Conservation (phyloP, 2,797 vertebrate genomes). For the Chelonia mydas region DNA sequence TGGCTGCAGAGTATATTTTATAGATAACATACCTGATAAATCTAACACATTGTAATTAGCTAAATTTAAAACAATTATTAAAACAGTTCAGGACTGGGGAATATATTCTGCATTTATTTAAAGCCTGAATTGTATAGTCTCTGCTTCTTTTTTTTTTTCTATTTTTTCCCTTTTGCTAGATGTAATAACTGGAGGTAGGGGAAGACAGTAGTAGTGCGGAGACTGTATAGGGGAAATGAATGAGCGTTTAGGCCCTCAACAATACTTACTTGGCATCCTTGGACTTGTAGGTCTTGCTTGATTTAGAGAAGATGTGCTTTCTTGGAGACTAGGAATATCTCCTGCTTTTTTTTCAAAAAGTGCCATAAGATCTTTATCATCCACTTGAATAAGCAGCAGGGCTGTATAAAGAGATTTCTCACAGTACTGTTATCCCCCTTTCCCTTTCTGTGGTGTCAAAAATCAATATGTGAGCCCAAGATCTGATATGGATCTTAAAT, state of each 20-base stretch:
- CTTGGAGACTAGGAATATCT: neutral
- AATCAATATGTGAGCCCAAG: neutral
- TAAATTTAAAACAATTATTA: neutral
- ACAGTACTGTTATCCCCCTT: neutral
- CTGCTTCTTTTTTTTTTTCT: neutral
- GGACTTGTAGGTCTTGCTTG: neutral
- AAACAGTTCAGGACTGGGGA: neutral
- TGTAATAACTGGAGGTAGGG: neutral
- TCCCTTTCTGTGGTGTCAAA: neutral
- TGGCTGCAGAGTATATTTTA: neutral
- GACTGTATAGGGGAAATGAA: neutral
- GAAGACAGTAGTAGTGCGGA: neutral
- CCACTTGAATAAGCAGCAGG: neutral
- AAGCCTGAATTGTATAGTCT: neutral
- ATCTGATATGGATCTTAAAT: neutral
- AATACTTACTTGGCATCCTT: neutral
- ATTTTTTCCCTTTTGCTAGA: neutral
- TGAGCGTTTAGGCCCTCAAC: neutral
- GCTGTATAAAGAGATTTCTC: neutral
- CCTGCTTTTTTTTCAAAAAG: neutral
- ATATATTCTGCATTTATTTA: neutral
- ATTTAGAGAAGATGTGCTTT: neutral
- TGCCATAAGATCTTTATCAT: neutral
- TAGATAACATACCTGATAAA: neutral
- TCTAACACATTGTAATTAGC: neutral